phyloP scores from a whole-genome alignment of 92 coral and sea anemone genomes.

The Virgularia gustaviana region DNA sequence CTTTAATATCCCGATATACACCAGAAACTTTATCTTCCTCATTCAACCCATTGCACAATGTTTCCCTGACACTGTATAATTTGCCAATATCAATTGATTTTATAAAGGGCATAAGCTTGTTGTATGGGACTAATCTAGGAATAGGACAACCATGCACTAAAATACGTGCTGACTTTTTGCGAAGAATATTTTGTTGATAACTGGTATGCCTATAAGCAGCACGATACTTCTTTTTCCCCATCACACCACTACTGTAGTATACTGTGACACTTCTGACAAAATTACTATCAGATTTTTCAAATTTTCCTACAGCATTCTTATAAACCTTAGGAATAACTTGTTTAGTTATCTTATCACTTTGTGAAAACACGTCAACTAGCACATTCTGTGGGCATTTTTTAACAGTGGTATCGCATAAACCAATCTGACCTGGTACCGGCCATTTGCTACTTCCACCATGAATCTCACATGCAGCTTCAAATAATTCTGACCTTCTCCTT shows the following conservation, averaged over 20 bases:
- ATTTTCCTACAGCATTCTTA: not conserved
- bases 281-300: conserved; percentile 14
- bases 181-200: not conserved
- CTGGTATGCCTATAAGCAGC: conserved; percentile 27
- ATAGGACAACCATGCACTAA: conserved; percentile 1
- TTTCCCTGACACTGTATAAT: not conserved
- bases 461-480: too few relatives aligned
- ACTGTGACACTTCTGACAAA: conserved; percentile 42
- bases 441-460: too few relatives aligned
- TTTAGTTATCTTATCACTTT: too few relatives aligned
- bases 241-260: conserved; percentile 45
- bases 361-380: not conserved
- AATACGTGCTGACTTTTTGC: not conserved
- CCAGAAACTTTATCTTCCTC: conserved; percentile 22
- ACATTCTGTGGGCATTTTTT: too few relatives aligned
- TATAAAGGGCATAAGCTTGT: not conserved
- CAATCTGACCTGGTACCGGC: too few relatives aligned
- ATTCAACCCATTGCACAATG: not conserved
- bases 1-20: conserved; percentile 9
- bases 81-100: too few relatives aligned
- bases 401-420: too few relatives aligned
- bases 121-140: not conserved
- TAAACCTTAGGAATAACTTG: not conserved
- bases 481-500: too few relatives aligned
- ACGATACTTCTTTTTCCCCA: conserved; percentile 32